phyloP scores from a whole-genome alignment of 2,113 vertebrate species.

The Tonatia bakeri region DNA sequence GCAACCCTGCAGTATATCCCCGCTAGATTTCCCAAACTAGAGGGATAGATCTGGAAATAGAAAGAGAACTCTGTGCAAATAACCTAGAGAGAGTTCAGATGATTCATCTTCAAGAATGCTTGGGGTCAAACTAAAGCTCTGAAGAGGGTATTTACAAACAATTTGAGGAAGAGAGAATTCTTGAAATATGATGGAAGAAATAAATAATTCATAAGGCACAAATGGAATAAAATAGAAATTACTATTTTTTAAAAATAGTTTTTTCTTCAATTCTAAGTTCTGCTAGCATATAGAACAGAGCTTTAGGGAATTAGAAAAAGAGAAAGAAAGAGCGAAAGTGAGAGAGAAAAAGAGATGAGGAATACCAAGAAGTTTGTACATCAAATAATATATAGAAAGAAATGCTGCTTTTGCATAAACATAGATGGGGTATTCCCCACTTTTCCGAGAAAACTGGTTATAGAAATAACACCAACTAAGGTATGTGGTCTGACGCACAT shows the following conservation, averaged over 20 bases:
- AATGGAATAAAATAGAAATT: constrained; percentile 24
- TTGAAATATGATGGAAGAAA: not conserved
- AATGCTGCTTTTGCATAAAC: not conserved
- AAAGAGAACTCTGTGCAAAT: not conserved
- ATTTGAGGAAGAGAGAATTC: not conserved
- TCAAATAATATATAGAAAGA: not conserved
- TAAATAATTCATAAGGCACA: constrained; percentile 49
- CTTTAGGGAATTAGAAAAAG: not conserved
- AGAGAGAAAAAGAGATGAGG: not conserved
- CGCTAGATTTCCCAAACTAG: not conserved
- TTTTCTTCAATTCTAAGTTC: constrained; percentile 11
- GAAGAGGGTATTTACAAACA: constrained; percentile 4
- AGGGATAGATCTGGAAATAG: not conserved
- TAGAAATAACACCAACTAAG: not conserved
- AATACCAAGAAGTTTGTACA: not conserved
- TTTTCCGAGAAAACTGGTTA: not conserved
- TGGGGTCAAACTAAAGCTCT: constrained; percentile 14
- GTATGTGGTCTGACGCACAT: not conserved
- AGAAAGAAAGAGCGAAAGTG: not conserved
- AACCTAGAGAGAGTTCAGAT: not conserved
- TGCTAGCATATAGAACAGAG: not conserved
- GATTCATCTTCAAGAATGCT: not conserved
- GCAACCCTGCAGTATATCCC: not conserved
- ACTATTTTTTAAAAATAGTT: constrained; percentile 2
- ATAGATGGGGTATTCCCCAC: fast-evolving